A percentile compares a stretch with the other conserved stretches of the same genome.
Conservation (phyloP, 2,797 vertebrate genomes). For the Coendou prehensilis region DNA sequence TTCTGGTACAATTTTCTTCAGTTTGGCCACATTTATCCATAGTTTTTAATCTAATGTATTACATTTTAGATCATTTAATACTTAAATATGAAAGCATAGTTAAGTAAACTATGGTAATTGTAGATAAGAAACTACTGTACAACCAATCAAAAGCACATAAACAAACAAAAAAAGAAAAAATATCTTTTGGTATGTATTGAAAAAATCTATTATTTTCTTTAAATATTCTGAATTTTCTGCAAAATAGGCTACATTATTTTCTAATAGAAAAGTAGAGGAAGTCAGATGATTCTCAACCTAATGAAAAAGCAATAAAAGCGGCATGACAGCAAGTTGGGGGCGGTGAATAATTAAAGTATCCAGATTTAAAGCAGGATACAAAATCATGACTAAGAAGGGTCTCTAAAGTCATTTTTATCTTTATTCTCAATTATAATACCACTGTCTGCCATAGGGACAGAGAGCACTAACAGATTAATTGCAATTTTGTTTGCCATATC, state of each 20-base stretch:
- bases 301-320: background rate
- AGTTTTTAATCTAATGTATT: background rate
- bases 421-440: background rate
- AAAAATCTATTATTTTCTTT: slow-evolving; percentile 18
- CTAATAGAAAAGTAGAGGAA: background rate
- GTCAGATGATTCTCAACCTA: background rate
- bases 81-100: background rate
- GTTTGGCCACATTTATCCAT: background rate
- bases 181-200: background rate
- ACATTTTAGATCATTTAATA: background rate
- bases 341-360: background rate
- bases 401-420: background rate
- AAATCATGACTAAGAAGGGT: background rate
- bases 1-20: background rate
- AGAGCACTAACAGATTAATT: background rate
- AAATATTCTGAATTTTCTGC: background rate
- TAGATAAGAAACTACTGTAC: background rate
- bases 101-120: background rate
- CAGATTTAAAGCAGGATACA: background rate
- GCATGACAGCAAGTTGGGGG: background rate
- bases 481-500: background rate
- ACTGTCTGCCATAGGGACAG: background rate
- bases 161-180: background rate
- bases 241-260: background rate
- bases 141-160: background rate